Conservation (phyloP, 2,113 vertebrate genomes). For the Bos indicus region DNA sequence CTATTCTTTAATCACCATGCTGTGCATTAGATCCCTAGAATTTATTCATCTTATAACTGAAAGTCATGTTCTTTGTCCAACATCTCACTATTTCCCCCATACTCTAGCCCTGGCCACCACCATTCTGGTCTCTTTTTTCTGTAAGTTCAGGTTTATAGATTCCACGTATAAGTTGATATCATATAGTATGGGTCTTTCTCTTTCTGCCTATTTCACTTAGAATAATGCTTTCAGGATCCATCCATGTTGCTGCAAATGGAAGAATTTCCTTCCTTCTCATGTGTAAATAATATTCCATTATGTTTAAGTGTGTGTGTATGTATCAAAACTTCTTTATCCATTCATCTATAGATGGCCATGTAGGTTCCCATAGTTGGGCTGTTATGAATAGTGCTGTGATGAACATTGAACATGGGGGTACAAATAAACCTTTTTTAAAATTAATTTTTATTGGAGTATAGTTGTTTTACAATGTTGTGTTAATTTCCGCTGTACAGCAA, state of each 20-base stretch:
- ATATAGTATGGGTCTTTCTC: neutral
- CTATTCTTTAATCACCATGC: neutral
- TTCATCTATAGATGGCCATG: neutral
- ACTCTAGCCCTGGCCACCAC: neutral
- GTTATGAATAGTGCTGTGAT: neutral
- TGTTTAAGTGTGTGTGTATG: neutral
- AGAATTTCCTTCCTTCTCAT: neutral
- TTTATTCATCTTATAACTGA: neutral
- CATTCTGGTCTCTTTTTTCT: neutral
- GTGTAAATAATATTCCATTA: neutral
- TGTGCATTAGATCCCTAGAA: neutral
- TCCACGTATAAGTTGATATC: neutral
- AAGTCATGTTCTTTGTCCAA: neutral
- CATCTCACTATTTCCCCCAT: neutral
- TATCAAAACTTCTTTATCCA: neutral
- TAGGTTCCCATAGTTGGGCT: neutral
- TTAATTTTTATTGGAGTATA: neutral
- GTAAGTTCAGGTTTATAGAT: neutral
- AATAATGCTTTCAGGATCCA: neutral
- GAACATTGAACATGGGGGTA: neutral
- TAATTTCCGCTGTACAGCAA: neutral
- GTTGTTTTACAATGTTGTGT: neutral
- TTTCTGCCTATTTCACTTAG: neutral
- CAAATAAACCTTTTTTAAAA: neutral
- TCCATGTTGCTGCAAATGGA: neutral